These are phyloP conservation scores for Temnothorax nylanderi DNA, from an alignment of 1,140 invertebrate genomes.

Conservation along the genomic window DNA sequence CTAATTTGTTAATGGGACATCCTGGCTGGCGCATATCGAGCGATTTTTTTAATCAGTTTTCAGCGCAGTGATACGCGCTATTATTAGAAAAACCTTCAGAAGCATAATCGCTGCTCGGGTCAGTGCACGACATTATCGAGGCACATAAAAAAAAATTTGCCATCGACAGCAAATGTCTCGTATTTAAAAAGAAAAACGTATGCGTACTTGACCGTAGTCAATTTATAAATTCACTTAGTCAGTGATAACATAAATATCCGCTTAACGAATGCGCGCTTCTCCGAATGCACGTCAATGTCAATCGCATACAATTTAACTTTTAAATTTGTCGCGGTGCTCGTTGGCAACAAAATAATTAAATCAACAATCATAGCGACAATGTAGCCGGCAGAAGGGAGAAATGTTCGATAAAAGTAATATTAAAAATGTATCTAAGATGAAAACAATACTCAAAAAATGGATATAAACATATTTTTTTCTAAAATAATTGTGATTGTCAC, in stretches of 20 bases:
- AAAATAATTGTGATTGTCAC: neutral
- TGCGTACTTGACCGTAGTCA: neutral
- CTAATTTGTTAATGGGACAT: conserved; percentile 74
- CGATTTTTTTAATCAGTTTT: conserved; percentile 70
- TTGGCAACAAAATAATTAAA: conserved; percentile 29
- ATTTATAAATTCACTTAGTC: conserved; percentile 41
- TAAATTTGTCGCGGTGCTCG: neutral
- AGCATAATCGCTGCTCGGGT: conserved; percentile 45
- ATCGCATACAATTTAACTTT: conserved; percentile 35
- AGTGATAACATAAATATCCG: neutral
- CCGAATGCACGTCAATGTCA: neutral
- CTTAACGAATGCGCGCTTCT: conserved; percentile 11
- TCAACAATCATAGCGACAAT: neutral
- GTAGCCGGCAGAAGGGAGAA: neutral
- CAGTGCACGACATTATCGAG: conserved; percentile 48
- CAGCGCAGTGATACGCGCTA: conserved; percentile 63
- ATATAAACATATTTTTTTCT: neutral
- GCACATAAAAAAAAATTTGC: conserved; percentile 14
- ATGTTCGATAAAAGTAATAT: neutral
- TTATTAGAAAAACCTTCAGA: conserved; percentile 70
- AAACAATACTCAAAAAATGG: neutral
- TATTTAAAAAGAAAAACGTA: neutral
- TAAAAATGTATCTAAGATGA: neutral
- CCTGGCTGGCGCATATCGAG: conserved; percentile 60
- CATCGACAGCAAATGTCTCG: neutral